Evolutionary conservation across 2,113 vertebrate genomes (phyloP).

Genomic region (cat (Felis catus)): F.catus_Fca126_mat1.0 CM031415.1:160737001-160737500

Average conservation of each 20-base stretch:
- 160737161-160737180: not conserved
- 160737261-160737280: not conserved
- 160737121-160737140: not conserved
- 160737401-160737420: not conserved
- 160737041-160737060: not conserved
- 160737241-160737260: not conserved
- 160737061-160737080: not conserved
- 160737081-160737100: not conserved
- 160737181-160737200: not conserved
- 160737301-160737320: not conserved
- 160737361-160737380: not conserved
- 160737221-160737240: not conserved
- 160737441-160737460: not conserved
- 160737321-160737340: not conserved
- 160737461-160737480: not conserved
- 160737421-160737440: not conserved
- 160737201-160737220: not conserved
- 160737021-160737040: not conserved
- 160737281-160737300: not conserved
- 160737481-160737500: not conserved
- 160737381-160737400: not conserved
- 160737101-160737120: not conserved
- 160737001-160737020: not conserved
- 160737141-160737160: not conserved
- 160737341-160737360: not conserved